phyloP scores from a whole-genome alignment of 2,113 vertebrate species.

The Arenaria interpres region DNA sequence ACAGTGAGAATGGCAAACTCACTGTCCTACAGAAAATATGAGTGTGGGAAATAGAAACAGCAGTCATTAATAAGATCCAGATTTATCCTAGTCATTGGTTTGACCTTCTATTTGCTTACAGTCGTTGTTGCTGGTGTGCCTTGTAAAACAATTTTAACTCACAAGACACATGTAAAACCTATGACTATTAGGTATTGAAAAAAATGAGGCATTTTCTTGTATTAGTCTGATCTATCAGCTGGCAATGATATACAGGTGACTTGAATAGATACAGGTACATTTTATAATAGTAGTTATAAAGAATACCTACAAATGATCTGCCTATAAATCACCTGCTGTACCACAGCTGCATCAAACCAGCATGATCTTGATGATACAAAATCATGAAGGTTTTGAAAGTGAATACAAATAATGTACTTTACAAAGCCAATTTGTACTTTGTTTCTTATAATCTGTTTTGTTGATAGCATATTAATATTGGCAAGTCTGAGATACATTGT shows the following conservation, averaged over 20 bases:
- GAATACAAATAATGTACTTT: neutral
- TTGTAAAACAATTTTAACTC: slow-evolving; percentile 26
- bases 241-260: neutral
- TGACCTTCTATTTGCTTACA: neutral
- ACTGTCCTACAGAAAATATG: neutral
- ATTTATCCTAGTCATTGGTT: slow-evolving; percentile 7
- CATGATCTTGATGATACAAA: neutral
- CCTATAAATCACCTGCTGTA: neutral
- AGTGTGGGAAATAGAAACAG: neutral
- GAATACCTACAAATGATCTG: neutral
- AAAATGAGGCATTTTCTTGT: neutral
- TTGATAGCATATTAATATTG: neutral
- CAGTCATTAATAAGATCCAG: neutral
- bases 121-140: neutral
- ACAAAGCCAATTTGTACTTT: neutral
- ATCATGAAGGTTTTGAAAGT: neutral
- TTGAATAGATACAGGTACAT: neutral
- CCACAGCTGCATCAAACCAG: neutral
- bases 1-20: neutral
- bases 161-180: neutral
- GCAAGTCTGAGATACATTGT: neutral
- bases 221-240: slow-evolving; percentile 22
- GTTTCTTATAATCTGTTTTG: neutral
- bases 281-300: slow-evolving; percentile 5
- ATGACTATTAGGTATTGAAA: neutral